Evolutionary conservation across 2,888 invertebrate species (phyloP), one percentile per base, ranked within the genome.

Genomic region (Synanthedon vespiformis): DNA sequence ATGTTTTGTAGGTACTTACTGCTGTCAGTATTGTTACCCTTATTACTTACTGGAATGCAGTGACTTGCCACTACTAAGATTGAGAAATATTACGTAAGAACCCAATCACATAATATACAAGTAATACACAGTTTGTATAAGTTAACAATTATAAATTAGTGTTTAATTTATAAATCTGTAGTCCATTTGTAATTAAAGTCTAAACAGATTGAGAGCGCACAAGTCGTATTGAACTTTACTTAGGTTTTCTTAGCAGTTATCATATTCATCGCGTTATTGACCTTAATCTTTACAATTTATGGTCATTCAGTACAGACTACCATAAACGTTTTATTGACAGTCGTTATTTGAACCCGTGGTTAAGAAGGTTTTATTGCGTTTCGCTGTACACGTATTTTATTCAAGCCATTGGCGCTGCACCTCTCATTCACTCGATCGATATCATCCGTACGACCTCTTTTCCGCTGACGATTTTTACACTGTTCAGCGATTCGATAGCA

Each of bases 271-370:
- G 80, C 77, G 75, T 72, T 82, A 81, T 82, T 82, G 82, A 81
- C 82, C 81, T 81, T 83, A 84, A 83, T 82, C 80, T 81, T 69
- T 67, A 74, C 72, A 81, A 82, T 82, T 80, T 82, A 84, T 80
- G 77, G 77, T 73, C 77, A 80, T 81, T 77, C 70, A 74, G 77
- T 75, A 72, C 77, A 72, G 63, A 77, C 71, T 73, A 70, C 78
- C 77, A 80, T 84, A 80, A 79, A 77, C 68, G 79, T 80, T 80
- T 83, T 83, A 82, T 81, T 80, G 74, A 72, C 73, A 74, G 69
- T 76, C 74, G 75, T 79, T 80, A 77, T 72, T 75, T 76, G 74
- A 76, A 74, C 68, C 70, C 67, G 71, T 71, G 68, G 65, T 67
- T 72, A 73, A 69, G 66, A 65, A 63, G 62, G 54, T 70, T 71